These are phyloP conservation scores for Teleogryllus oceanicus DNA, from an alignment of 2,888 invertebrate species.

Conservation along the genomic window DNA sequence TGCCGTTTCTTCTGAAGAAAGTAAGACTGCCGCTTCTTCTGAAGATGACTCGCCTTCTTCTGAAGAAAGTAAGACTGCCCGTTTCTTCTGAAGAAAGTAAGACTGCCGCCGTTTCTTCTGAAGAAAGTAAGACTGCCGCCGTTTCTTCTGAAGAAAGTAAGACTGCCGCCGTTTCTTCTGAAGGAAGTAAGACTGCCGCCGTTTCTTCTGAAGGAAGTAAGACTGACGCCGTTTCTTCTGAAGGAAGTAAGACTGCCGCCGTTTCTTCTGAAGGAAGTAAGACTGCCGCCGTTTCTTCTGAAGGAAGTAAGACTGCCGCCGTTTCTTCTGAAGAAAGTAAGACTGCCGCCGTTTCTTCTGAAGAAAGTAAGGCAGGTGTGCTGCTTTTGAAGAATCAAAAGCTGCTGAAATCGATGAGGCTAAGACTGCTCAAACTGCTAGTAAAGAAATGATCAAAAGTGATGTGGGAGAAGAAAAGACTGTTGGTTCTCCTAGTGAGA, in stretches of 20 bases:
- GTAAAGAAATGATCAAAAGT: conserved; percentile 29
- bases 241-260: no score
- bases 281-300: no score
- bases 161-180: not conserved
- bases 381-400: conserved; percentile 33
- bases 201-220: not conserved
- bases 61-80: not conserved
- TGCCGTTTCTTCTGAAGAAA: not conserved
- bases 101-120: not conserved
- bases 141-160: not conserved
- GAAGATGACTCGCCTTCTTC: not conserved
- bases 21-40: not conserved
- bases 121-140: not conserved
- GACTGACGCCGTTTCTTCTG: not conserved
- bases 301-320: no score
- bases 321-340: no score
- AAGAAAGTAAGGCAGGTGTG: not conserved
- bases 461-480: conserved; percentile 33
- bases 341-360: no score
- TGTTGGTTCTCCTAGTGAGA: not conserved
- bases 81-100: not conserved
- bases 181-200: not conserved
- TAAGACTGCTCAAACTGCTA: not conserved
- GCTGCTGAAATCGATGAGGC: not conserved
- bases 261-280: no score